Conservation (phyloP, 2,888 invertebrate genomes). For the Agrypnus murinus region DNA sequence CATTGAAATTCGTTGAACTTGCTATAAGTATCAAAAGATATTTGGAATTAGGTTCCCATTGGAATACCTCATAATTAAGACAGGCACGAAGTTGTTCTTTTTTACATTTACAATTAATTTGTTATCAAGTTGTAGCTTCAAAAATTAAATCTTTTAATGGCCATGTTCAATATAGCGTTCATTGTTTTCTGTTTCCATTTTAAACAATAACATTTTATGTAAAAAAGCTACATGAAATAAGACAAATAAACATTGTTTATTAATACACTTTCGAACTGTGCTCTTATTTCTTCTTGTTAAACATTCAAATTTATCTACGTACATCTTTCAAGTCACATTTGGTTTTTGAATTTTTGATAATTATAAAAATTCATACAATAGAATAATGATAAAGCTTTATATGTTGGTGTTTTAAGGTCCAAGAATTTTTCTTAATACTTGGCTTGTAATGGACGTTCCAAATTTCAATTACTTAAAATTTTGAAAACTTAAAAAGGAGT, state of each 20-base stretch:
- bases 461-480: neutral
- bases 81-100: constrained; percentile 63
- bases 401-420: constrained; percentile 16
- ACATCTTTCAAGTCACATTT: constrained; percentile 25
- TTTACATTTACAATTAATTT: constrained; percentile 45
- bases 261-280: neutral
- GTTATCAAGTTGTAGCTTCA: constrained; percentile 32
- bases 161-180: neutral
- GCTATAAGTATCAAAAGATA: constrained; percentile 63
- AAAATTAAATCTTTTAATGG: constrained; percentile 21
- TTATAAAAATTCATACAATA: constrained; percentile 9
- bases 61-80: constrained; percentile 58
- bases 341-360: neutral
- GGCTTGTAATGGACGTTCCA: neutral
- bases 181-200: too few species aligned
- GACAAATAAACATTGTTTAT: neutral
- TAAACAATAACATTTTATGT: neutral
- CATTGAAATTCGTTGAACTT: constrained; percentile 62
- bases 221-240: neutral
- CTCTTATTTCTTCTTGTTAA: neutral
- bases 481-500: neutral
- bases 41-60: constrained; percentile 30
- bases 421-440: neutral
- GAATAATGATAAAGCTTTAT: neutral
- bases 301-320: constrained; percentile 12